phyloP scores from a whole-genome alignment of 2,113 vertebrate species.

The Seriola dumerili region DNA sequence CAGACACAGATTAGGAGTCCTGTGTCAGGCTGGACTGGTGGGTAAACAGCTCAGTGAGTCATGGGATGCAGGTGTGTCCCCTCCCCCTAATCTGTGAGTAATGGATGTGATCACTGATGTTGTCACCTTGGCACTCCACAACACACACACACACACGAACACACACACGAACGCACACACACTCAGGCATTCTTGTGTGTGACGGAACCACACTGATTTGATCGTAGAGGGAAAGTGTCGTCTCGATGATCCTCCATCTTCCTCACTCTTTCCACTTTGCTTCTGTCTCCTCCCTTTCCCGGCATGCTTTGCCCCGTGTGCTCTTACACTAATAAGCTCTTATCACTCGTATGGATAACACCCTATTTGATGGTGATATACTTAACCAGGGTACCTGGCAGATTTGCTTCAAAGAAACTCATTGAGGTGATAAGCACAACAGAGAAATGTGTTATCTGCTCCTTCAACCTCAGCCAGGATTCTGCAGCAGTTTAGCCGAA shows the following conservation, averaged over 20 bases:
- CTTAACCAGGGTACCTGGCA: constrained; percentile 44
- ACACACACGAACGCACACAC: background rate
- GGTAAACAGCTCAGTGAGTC: constrained; percentile 20
- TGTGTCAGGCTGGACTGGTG: constrained; percentile 15
- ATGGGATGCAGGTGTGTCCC: constrained; percentile 1
- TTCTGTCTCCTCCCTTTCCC: constrained; percentile 22
- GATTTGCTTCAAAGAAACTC: constrained; percentile 48
- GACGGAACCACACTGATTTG: background rate
- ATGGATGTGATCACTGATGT: constrained; percentile 8
- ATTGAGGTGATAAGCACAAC: constrained; percentile 40
- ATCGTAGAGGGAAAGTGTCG: background rate
- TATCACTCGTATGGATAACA: constrained; percentile 49
- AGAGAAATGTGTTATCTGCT: background rate
- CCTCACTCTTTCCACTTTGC: background rate
- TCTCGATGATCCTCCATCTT: background rate
- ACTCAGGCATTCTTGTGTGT: too few relatives aligned
- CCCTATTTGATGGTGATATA: constrained; percentile 25
- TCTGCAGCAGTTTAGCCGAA: background rate
- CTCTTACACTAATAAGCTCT: constrained; percentile 56
- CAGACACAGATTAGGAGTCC: constrained; percentile 7
- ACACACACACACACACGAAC: background rate
- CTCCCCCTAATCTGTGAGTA: constrained; percentile 7
- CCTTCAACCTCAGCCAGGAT: constrained; percentile 25
- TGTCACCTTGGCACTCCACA: constrained; percentile 12
- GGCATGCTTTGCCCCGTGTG: constrained; percentile 21